Conservation (phyloP, 2,113 vertebrate species). For the Carettochelys insculpta region DNA sequence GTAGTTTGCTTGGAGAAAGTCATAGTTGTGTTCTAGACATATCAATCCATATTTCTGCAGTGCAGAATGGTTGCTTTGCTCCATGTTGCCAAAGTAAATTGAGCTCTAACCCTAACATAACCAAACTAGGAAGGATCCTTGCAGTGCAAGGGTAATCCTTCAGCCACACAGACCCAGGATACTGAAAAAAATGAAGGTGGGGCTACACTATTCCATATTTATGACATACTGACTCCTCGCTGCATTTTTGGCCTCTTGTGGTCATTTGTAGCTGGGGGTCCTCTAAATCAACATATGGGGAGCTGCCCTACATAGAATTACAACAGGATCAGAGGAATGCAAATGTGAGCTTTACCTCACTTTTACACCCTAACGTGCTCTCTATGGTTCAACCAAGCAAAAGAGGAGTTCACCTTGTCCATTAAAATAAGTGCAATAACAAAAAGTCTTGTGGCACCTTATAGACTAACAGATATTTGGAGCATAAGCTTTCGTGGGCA, state of each 20-base stretch:
- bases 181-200: not conserved
- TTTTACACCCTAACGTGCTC: constrained; percentile 2
- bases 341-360: not conserved
- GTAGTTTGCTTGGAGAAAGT: not conserved
- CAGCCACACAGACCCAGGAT: not conserved
- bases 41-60: not conserved
- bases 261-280: not conserved
- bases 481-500: too few relatives aligned
- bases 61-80: not conserved
- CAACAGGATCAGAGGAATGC: not conserved
- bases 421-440: constrained; percentile 16
- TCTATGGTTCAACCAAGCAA: not conserved
- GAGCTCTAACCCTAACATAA: not conserved
- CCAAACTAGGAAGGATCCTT: not conserved
- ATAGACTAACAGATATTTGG: too few relatives aligned
- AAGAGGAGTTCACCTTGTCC: not conserved
- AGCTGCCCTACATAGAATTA: not conserved
- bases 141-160: not conserved
- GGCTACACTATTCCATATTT: not conserved
- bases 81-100: not conserved
- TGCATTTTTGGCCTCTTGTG: not conserved
- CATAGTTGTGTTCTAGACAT: not conserved
- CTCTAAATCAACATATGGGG: not conserved
- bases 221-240: not conserved
- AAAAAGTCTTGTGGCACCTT: too few relatives aligned